phyloP scores from a whole-genome alignment of 2,113 vertebrate species.

The Pycnonotus jocosus region DNA sequence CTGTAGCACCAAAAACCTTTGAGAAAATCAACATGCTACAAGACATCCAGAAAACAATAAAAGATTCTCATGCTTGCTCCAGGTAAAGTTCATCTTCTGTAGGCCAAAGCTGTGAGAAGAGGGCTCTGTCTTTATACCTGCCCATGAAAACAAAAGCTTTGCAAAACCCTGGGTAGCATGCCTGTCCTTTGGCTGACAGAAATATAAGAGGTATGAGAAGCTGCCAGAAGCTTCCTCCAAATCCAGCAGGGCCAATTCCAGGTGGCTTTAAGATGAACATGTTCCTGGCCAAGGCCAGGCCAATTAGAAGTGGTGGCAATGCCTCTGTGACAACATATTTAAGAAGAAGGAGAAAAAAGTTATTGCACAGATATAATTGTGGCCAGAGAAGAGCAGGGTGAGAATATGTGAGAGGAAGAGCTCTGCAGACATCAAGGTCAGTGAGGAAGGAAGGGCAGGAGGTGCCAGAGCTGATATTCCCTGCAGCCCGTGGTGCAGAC shows the following conservation, averaged over 20 bases:
- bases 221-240: background rate
- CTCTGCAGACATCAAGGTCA: background rate
- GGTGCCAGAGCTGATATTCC: background rate
- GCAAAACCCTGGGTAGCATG: background rate
- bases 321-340: background rate
- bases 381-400: background rate
- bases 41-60: background rate
- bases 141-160: background rate
- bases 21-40: background rate
- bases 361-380: too few relatives aligned
- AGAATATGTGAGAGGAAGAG: fast-evolving
- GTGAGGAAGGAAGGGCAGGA: background rate
- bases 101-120: background rate
- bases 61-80: background rate
- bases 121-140: background rate
- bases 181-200: background rate
- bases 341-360: background rate
- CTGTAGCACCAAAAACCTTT: background rate
- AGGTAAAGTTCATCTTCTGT: background rate
- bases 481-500: fast-evolving
- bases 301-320: background rate
- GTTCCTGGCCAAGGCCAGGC: background rate
- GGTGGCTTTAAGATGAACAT: background rate
- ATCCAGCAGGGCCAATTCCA: background rate
- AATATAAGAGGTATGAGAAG: background rate